Evolutionary conservation across 1,140 invertebrate genomes (phyloP).

Genomic region (Phthorimaea operculella): DNA sequence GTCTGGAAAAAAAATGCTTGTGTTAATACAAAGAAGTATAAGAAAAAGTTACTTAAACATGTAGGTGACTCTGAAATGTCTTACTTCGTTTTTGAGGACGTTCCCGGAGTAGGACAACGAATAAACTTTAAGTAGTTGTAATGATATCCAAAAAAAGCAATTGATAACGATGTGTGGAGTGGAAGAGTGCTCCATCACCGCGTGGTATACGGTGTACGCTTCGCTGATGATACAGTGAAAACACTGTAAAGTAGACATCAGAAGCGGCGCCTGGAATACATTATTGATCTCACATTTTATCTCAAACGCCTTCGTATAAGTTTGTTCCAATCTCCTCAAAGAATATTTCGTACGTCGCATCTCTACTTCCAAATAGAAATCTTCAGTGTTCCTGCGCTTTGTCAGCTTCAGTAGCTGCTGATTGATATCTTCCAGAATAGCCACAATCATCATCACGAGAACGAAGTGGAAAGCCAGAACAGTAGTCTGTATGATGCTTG

Average conservation of each 20-base stretch:
- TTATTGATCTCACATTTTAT: constrained; percentile 39
- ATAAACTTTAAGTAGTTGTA: constrained; percentile 48
- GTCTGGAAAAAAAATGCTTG: constrained; percentile 28
- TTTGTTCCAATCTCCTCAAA: constrained; percentile 31
- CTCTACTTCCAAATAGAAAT: constrained; percentile 19
- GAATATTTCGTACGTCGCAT: constrained; percentile 17
- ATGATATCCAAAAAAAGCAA: constrained; percentile 43
- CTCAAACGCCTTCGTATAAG: constrained; percentile 36
- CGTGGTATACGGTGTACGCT: constrained; percentile 42
- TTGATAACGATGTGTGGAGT: constrained; percentile 33
- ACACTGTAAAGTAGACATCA: constrained; percentile 37
- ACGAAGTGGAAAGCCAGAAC: no score
- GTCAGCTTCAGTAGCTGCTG: constrained; percentile 20
- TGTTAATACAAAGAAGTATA: constrained; percentile 5
- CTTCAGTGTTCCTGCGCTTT: constrained; percentile 10
- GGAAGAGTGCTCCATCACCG: constrained; percentile 19
- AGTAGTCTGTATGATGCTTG: no score
- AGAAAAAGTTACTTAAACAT: no score
- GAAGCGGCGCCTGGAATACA: constrained; percentile 37
- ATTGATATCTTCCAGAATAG: constrained; percentile 29
- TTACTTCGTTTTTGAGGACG: constrained; percentile 37
- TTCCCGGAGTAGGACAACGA: constrained; percentile 34
- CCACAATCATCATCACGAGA: constrained; percentile 11
- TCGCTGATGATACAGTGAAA: constrained; percentile 50
- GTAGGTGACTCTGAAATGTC: no score